phyloP scores from a whole-genome alignment of 2,888 invertebrate species.

The Nebria brevicollis region DNA sequence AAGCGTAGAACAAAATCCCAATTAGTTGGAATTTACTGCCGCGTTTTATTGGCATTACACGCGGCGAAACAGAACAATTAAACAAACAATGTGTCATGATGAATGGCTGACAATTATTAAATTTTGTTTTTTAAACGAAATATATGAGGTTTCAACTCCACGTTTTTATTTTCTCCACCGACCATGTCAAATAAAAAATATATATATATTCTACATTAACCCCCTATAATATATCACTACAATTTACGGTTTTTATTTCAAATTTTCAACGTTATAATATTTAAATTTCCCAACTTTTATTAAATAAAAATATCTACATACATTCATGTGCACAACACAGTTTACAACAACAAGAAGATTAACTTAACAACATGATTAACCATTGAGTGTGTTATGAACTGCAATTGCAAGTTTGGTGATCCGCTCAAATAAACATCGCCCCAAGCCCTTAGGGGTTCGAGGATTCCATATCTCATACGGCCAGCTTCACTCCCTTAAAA shows the following conservation, averaged over 20 bases:
- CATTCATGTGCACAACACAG: not conserved
- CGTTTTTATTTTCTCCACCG: not conserved
- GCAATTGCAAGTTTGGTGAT: slow-evolving; percentile 24
- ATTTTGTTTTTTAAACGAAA: slow-evolving; percentile 36
- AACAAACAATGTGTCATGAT: slow-evolving; percentile 47
- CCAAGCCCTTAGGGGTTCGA: not conserved
- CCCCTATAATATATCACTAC: not conserved
- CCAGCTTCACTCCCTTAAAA: not conserved
- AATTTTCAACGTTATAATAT: too few relatives aligned
- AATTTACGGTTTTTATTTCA: not conserved
- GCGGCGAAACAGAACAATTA: slow-evolving; percentile 40
- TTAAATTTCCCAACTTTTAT: too few relatives aligned
- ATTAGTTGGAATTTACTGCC: slow-evolving; percentile 45
- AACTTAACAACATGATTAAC: slow-evolving; percentile 21
- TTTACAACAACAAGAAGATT: not conserved
- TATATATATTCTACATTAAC: not conserved
- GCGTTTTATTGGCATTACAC: slow-evolving; percentile 44
- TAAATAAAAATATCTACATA: not conserved
- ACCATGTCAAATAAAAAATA: not conserved
- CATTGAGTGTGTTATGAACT: slow-evolving; percentile 16
- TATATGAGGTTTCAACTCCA: not conserved
- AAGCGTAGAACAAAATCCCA: slow-evolving; percentile 33
- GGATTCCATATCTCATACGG: not conserved
- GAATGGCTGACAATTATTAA: slow-evolving; percentile 46
- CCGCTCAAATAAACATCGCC: slow-evolving; percentile 38